These are phyloP conservation scores for Aplysia californica DNA, from an alignment of 1,140 invertebrate species.

Conservation along the genomic window DNA sequence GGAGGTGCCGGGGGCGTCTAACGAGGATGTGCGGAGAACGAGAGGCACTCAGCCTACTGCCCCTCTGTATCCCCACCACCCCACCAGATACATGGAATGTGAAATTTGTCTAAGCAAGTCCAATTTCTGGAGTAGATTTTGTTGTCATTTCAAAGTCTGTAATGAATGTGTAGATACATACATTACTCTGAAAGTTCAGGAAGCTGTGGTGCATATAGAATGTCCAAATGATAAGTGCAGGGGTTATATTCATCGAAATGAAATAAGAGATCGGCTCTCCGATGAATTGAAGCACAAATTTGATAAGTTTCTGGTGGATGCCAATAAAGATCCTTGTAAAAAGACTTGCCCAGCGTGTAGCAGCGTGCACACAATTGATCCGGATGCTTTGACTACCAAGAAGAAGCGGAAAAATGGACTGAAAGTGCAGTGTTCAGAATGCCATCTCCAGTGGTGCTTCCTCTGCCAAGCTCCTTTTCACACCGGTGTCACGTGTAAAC, in stretches of 20 bases:
- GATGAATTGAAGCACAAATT: slow-evolving; percentile 61
- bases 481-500: slow-evolving; percentile 66
- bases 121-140: slow-evolving; percentile 61
- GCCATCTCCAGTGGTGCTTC: slow-evolving; percentile 68
- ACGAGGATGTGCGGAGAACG: too few species aligned
- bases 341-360: slow-evolving; percentile 69
- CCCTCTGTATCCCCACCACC: slow-evolving; percentile 28
- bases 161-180: slow-evolving; percentile 61
- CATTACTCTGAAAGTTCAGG: slow-evolving; percentile 50
- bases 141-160: slow-evolving; percentile 64
- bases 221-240: slow-evolving; percentile 61
- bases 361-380: slow-evolving; percentile 24
- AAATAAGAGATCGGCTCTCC: slow-evolving; percentile 58
- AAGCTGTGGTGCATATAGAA: slow-evolving; percentile 61
- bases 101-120: slow-evolving; percentile 44
- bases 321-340: slow-evolving; percentile 61
- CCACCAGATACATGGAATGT: slow-evolving; percentile 37
- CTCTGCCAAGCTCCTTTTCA: slow-evolving; percentile 69
- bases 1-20: too few species aligned
- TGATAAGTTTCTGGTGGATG: slow-evolving; percentile 61
- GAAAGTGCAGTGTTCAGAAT: slow-evolving; percentile 59
- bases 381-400: slow-evolving; percentile 23
- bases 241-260: slow-evolving; percentile 60
- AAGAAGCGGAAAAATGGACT: slow-evolving; percentile 45
- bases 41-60: background rate